Evolutionary conservation across 2,888 invertebrate species (phyloP).

Genomic region (Apantesis nais): DNA sequence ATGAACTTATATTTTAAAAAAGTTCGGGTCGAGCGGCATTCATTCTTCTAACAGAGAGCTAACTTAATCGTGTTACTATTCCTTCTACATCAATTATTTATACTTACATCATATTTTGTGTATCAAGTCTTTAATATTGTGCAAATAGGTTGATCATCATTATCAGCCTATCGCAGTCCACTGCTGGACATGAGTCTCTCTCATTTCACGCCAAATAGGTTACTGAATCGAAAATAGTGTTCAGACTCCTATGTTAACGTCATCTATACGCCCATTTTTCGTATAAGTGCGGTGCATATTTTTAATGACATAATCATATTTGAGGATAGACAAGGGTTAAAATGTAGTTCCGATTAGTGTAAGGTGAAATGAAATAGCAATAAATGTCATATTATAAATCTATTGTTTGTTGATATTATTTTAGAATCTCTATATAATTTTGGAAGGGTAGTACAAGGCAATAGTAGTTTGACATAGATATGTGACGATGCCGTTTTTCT

Average conservation of each 20-base stretch:
- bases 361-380: neutral
- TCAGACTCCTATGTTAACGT: neutral
- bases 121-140: neutral
- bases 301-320: neutral
- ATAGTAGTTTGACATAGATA: neutral
- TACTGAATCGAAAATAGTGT: neutral
- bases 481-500: neutral
- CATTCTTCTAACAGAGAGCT: too few species aligned
- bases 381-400: neutral
- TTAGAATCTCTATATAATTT: neutral
- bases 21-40: too few species aligned
- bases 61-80: too few species aligned
- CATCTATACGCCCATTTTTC: neutral
- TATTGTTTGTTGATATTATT: neutral
- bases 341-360: neutral
- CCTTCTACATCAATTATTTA: too few species aligned
- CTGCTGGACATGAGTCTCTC: too few species aligned
- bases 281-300: neutral
- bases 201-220: neutral
- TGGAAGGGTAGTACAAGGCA: neutral
- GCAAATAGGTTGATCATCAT: neutral
- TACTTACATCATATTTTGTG: too few species aligned
- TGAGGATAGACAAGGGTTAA: neutral
- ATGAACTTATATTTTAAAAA: too few species aligned
- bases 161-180: too few species aligned